Conservation (phyloP, 2,888 invertebrate species). For the Mythimna pallens region DNA sequence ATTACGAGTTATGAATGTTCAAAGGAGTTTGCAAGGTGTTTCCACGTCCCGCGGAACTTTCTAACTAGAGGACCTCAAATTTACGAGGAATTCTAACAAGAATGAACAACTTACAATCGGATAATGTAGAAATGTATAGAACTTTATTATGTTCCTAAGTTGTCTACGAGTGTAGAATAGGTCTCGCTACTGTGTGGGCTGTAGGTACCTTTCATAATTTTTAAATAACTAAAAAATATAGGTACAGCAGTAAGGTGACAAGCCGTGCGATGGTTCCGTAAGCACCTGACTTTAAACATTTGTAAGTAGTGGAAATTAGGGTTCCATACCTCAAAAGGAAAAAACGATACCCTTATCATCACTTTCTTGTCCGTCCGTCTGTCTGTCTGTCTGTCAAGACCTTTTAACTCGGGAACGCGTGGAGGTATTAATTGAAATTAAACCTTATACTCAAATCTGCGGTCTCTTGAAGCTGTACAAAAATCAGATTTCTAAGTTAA, state of each 20-base stretch:
- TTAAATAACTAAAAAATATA: background rate
- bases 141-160: conserved; percentile 39
- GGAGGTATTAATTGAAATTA: no score
- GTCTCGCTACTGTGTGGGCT: conserved; percentile 1
- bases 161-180: conserved; percentile 29
- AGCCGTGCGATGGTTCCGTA: background rate
- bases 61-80: conserved; percentile 47
- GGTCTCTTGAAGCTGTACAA: no score
- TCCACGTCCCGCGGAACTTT: conserved; percentile 50
- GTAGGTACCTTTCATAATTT: background rate
- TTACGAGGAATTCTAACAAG: conserved; percentile 44
- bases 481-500: no score
- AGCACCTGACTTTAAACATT: background rate
- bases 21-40: conserved; percentile 57
- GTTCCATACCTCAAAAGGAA: no score
- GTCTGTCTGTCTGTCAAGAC: no score
- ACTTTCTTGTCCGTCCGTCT: no score
- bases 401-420: no score
- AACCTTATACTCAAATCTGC: no score
- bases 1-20: conserved; percentile 60
- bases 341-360: no score
- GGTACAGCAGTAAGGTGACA: background rate
- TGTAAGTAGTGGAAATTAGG: no score
- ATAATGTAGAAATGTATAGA: conserved; percentile 37
- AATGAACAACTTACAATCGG: conserved; percentile 51